Base-by-base conservation (phyloP, 2,113 vertebrate genomes). In the Carollia perspicillata region DNA sequence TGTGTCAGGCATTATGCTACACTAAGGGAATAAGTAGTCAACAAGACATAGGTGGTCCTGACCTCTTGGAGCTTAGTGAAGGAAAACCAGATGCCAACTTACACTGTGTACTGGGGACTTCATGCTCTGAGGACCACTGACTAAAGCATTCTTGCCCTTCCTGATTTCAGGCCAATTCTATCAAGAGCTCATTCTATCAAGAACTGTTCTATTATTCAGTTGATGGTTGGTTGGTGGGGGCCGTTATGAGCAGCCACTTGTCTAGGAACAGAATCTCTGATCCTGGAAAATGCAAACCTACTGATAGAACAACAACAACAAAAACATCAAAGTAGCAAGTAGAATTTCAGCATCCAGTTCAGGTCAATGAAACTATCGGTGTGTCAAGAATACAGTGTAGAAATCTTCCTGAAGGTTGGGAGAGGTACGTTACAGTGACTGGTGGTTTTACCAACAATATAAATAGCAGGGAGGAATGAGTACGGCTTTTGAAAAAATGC, bases 401-500 rank as follows among this genome's bases (percentile, higher is more conserved):
- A 97, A 53, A 84, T 77, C 71, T 74, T 85, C 58, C 58, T 1
- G 30, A 90, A 78, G 49, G 11, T 74, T 88, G 77, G 80, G 30
- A 88, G 78, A 93, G 23, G n/a, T 63, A 63, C 37, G 6, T 10
- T 68, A 51, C 4, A 93, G 53, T 0, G 6, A 86, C 18, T 28
- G 69, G 17, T 37, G 66, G 30, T 90, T 97, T 98, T 96, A 86
- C 77, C 80, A 96, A 95, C 96, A 97, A 96, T 96, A 97, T 97
- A 96, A 97, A 97, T 96, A 97, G 97, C 95, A 98, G 89, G 89
- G 96, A 94, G 95, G 95, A 95, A 78, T 66, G 96, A 95, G 98
- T 78, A 97, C 96, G 92, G 55, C 33, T 97, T 98, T 98, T 97
- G 98, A 98, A 98, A 96, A 97, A 95, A 93, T 87, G 95, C 97